phyloP scores from a whole-genome alignment of 1,140 invertebrate species.

The Acromyrmex charruanus region DNA sequence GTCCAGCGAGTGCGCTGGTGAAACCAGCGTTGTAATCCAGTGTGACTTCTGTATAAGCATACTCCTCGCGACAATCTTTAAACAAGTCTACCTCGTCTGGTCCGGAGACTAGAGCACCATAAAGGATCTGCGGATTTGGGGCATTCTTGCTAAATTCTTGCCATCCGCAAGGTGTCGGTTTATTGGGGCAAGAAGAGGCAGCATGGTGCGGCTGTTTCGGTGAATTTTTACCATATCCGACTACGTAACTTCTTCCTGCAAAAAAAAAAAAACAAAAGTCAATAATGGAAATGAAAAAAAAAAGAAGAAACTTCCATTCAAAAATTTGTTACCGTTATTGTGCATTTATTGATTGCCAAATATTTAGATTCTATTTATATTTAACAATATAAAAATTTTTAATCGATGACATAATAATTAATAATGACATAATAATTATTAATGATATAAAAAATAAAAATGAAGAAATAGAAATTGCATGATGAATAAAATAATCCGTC shows the following conservation, averaged over 20 bases:
- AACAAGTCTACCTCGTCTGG: conserved; percentile 87
- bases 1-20: conserved; percentile 86
- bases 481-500: neutral
- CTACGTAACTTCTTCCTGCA: conserved; percentile 88
- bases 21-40: conserved; percentile 89
- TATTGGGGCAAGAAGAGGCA: conserved; percentile 87
- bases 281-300: neutral
- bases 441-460: neutral
- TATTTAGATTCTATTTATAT: neutral
- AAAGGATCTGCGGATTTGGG: conserved; percentile 87
- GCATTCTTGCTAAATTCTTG: conserved; percentile 82
- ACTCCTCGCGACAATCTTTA: conserved; percentile 86
- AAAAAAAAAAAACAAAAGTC: neutral
- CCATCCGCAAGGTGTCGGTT: conserved; percentile 87
- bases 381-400: neutral
- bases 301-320: conserved; percentile 2
- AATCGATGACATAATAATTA: neutral
- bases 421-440: too few species aligned
- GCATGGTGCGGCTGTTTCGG: conserved; percentile 87
- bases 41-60: conserved; percentile 88
- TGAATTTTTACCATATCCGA: conserved; percentile 89
- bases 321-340: neutral
- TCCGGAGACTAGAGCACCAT: conserved; percentile 88
- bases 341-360: neutral
- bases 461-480: neutral